Base-by-base conservation (phyloP, 2,113 vertebrate genomes). In the Bos javanicus region DNA sequence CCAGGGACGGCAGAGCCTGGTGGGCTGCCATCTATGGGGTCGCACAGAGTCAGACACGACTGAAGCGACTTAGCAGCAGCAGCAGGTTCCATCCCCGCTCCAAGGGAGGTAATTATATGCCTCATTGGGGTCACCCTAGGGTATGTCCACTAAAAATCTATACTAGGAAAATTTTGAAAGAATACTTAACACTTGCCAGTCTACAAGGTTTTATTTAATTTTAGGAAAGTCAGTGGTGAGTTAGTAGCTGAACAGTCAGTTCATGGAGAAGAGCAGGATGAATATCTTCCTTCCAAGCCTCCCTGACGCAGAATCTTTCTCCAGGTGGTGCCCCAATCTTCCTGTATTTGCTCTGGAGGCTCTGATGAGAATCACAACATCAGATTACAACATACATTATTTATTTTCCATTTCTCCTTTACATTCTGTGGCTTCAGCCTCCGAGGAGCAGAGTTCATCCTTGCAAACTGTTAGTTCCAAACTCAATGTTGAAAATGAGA, bases 381-480 rank as follows among this genome's bases (percentile, higher is more conserved):
- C 60, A 91, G 94, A 98, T 97, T 96, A 88, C 62, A 87, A 76
- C 43, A 91, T 97, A 86, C 56, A 96, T 97, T 97, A 97, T 97
- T 97, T 96, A 98, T 95, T 96, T 97, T 97, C 50, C 50, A 97
- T 97, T 98, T 97, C 91, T 62, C 54, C n/a, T 97, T 96, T 91
- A 89, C 86, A 94, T 95, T 76, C 88, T 54, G 10, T 59, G 88
- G 28, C 36, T 91, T 95, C 71, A 95, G 97, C 78, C 89, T 91
- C 88, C 26, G 39, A 91, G 88, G 67, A 91, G n/a, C 50, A 89
- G 52, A 36, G 59, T 57, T 39, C 13, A 87, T 93, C 46, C 91
- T 95, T 96, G 78, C 62, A 85, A 93, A 86, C 36, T 90, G 95
- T 92, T 43, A 85, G 60, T 60, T 95, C 48, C 67, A 64, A 87